phyloP scores from a whole-genome alignment of 2,113 vertebrate genomes.

The Cyanoramphus novaezelandiae region DNA sequence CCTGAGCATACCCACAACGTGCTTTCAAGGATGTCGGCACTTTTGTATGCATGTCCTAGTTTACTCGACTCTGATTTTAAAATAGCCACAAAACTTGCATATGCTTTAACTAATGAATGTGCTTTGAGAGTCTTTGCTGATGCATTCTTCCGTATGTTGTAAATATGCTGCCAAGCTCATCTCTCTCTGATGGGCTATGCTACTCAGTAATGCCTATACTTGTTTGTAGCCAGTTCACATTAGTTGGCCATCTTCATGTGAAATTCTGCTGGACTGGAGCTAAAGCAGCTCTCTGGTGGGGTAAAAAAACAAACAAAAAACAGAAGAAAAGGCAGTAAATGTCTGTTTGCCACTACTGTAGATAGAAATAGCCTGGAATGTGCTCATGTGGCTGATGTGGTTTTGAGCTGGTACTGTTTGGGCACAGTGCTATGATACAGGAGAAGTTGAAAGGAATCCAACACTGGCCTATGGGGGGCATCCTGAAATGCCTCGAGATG shows the following conservation, averaged over 20 bases:
- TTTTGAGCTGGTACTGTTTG: neutral
- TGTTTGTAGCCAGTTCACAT: neutral
- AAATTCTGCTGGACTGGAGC: neutral
- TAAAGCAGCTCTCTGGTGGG: neutral
- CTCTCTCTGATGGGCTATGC: neutral
- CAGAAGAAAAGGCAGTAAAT: neutral
- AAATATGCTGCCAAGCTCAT: neutral
- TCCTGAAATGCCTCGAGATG: neutral
- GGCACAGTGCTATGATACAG: neutral
- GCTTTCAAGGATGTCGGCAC: constrained; percentile 22
- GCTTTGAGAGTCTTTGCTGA: constrained; percentile 18
- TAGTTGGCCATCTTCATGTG: neutral
- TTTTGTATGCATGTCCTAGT: constrained; percentile 21
- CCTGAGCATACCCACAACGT: neutral
- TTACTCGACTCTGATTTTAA: constrained; percentile 43
- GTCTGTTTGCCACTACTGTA: neutral
- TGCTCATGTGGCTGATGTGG: neutral
- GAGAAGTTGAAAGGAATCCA: neutral
- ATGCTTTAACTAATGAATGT: constrained; percentile 32
- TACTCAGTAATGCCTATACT: neutral
- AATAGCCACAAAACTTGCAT: constrained; percentile 46
- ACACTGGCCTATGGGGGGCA: neutral
- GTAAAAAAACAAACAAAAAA: neutral
- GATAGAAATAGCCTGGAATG: neutral
- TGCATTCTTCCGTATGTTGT: neutral